Evolutionary conservation across 2,113 vertebrate species (phyloP), one percentile per base, ranked within the genome.

Genomic region (Willisornis vidua): DNA sequence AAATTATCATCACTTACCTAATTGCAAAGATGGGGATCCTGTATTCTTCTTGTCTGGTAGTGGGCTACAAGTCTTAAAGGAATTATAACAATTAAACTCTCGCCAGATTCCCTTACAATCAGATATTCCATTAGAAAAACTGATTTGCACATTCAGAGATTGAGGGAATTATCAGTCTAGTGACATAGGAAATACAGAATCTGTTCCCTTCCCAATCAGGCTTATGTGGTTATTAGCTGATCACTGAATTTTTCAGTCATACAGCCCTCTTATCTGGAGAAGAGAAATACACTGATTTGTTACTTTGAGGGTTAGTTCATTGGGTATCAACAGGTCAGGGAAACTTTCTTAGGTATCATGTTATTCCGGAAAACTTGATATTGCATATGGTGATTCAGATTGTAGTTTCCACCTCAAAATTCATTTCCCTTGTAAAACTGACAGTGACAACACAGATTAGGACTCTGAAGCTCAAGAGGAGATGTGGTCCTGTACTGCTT

Each of bases 111-210:
- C 14, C 39, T 66, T 62, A 61, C 18, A 84, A 49, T 49, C 10
- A 57, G 22, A 33, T 37, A 49, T 49, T 77, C 35, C 41, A 84
- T 37, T 37, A 13, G 25, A 62, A 46, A 51, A 61, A 49, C 7
- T 28, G 0, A 65, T 19, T 54, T 51, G 5, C 9, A 39, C 18
- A 8, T 59, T 29, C 9, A 59, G n/a, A 45, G 4, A 43, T 4
- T 63, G 29, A 82, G 20, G 48, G 63, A 87, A 29, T 48, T 7
- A 39, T 62, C 1, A 0, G 0, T 25, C 2, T 2, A 72, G n/a
- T 57, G 37, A 4, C 45, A 31, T 1, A 52, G 1, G 22, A 87
- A 45, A 26, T 48, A 28, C 4, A 70, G 24, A 15, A 58, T 19
- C 33, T 23, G 7, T 35, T 88, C 7, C 20, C 23, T 85, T 91